phyloP scores from a whole-genome alignment of 2,113 vertebrate species.

The Apistogramma diplotaenia region DNA sequence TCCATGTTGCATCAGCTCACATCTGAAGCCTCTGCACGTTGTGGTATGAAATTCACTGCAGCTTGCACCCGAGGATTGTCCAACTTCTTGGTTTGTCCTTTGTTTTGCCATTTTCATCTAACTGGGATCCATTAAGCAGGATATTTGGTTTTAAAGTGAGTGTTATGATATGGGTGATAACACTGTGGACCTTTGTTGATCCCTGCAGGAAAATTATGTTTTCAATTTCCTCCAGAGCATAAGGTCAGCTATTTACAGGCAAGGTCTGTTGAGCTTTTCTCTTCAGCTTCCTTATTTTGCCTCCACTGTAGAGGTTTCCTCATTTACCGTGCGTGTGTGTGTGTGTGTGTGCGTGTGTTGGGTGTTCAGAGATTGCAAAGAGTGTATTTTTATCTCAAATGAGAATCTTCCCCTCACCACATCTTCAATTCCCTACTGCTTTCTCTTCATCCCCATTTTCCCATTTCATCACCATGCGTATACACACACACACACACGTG shows the following conservation, averaged over 20 bases:
- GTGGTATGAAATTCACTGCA: not conserved
- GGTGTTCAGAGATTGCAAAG: constrained; percentile 14
- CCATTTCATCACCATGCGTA: constrained; percentile 10
- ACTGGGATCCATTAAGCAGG: not conserved
- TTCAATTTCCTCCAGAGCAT: constrained; percentile 23
- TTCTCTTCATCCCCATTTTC: constrained; percentile 41
- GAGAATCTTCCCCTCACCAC: constrained; percentile 53
- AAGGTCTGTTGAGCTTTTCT: constrained; percentile 8
- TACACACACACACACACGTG: not conserved
- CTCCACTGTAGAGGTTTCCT: not conserved
- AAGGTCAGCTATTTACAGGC: constrained; percentile 25
- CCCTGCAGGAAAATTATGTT: constrained; percentile 10
- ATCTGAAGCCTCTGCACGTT: constrained; percentile 6
- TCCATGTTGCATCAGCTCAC: constrained; percentile 42
- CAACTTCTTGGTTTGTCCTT: not conserved
- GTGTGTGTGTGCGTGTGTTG: not conserved
- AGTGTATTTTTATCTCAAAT: constrained; percentile 70
- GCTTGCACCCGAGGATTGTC: not conserved
- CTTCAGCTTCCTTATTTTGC: constrained; percentile 6
- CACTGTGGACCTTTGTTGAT: constrained; percentile 11
- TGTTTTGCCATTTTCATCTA: not conserved
- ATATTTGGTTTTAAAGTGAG: not conserved
- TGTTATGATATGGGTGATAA: not conserved
- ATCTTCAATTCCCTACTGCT: constrained; percentile 52
- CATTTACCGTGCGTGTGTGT: not conserved